Evolutionary conservation across 2,797 vertebrate genomes (phyloP).

Genomic region (Morelia viridis): DNA sequence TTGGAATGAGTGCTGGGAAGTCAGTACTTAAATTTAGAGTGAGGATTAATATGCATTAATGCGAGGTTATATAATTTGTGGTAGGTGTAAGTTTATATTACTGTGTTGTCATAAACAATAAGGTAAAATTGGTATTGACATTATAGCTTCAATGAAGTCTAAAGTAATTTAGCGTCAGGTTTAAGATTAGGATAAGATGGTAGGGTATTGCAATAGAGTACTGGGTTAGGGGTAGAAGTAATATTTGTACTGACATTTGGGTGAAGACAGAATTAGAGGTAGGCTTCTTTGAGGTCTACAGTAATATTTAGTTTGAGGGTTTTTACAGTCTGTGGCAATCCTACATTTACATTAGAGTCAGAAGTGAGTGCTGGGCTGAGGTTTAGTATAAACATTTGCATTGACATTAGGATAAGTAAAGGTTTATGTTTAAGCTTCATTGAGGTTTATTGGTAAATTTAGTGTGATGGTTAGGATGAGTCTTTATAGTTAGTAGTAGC

Average conservation of each 20-base stretch:
- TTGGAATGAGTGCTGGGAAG: too few relatives aligned
- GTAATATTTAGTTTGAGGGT: not conserved
- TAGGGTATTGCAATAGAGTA: not conserved
- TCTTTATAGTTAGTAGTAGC: too few relatives aligned
- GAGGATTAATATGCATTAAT: too few relatives aligned
- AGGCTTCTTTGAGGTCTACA: not conserved
- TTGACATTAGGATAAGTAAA: too few relatives aligned
- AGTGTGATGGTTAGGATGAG: too few relatives aligned
- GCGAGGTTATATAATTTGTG: not conserved
- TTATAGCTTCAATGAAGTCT: not conserved
- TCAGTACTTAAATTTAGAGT: too few relatives aligned
- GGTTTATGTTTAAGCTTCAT: too few relatives aligned
- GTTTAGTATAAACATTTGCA: too few relatives aligned
- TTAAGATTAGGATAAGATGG: not conserved
- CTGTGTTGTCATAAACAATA: not conserved
- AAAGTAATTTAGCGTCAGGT: not conserved
- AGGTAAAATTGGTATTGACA: not conserved
- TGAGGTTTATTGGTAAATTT: too few relatives aligned
- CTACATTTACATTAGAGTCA: not conserved
- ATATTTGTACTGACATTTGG: not conserved
- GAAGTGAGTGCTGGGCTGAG: too few relatives aligned
- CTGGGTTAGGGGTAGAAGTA: not conserved
- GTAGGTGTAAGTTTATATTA: not conserved
- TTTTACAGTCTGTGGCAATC: not conserved
- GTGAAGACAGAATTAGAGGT: not conserved